Evolutionary conservation across 2,888 invertebrate genomes (phyloP).

Genomic region (Latrodectus elegans): DNA sequence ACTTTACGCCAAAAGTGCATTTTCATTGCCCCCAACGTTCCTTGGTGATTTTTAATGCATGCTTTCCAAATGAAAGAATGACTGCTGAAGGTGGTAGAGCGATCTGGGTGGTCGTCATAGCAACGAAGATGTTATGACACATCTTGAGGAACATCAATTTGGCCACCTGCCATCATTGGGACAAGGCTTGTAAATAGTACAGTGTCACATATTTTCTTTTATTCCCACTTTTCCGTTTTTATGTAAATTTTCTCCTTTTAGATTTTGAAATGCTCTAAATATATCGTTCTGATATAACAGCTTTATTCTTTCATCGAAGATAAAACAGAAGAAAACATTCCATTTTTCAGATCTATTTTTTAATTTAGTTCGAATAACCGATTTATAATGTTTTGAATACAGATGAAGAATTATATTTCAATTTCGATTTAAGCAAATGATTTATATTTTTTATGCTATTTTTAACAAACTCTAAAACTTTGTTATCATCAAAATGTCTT

Average conservation of each 20-base stretch:
- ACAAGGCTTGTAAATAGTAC: neutral
- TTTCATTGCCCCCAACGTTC: neutral
- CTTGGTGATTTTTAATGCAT: neutral
- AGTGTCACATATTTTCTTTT: neutral
- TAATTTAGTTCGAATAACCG: too few relatives aligned
- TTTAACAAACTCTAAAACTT: too few relatives aligned
- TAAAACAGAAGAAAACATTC: neutral
- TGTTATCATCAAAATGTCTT: too few relatives aligned
- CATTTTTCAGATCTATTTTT: too few relatives aligned
- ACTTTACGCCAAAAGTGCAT: neutral
- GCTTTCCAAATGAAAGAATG: neutral
- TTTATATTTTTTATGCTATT: too few relatives aligned
- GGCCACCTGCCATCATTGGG: conserved; percentile 5
- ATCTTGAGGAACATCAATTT: neutral
- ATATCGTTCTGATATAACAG: neutral
- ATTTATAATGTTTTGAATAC: too few relatives aligned
- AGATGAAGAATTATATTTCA: too few relatives aligned
- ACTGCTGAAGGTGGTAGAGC: neutral
- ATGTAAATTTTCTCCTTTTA: neutral
- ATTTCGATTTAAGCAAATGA: too few relatives aligned
- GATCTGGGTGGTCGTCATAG: neutral
- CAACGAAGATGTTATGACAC: neutral
- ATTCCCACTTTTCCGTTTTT: neutral
- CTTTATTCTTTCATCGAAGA: neutral
- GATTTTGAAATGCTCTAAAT: neutral